These are phyloP conservation scores for Scatophagus argus DNA, from an alignment of 2,113 vertebrate genomes.

Conservation along the genomic window DNA sequence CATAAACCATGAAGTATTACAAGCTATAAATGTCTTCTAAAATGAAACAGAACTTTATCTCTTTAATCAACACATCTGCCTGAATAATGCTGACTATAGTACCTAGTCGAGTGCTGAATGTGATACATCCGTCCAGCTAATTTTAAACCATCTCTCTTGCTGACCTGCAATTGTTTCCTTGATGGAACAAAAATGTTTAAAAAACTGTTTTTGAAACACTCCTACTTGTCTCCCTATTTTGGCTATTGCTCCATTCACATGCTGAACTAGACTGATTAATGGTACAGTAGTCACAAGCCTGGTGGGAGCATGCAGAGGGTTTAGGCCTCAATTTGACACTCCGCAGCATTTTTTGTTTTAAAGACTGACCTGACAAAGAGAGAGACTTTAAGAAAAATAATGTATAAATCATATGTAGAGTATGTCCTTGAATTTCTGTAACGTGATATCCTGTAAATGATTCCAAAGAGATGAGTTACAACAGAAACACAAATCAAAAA, in stretches of 20 bases:
- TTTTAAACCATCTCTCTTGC: slow-evolving; percentile 15
- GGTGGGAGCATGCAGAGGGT: background rate
- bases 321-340: background rate
- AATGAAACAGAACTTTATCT: background rate
- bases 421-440: background rate
- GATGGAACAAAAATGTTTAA: background rate
- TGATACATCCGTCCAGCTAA: slow-evolving; percentile 22
- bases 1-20: background rate
- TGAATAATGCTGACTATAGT: slow-evolving; percentile 29
- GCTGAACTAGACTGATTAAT: slow-evolving; percentile 24
- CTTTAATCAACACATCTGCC: slow-evolving; percentile 12
- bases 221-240: slow-evolving; percentile 9
- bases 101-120: slow-evolving; percentile 16
- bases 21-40: slow-evolving; percentile 1
- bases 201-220: slow-evolving; percentile 17
- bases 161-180: slow-evolving; percentile 38
- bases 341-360: background rate
- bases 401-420: background rate
- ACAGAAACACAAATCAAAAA: background rate
- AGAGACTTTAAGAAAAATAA: background rate
- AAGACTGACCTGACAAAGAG: background rate
- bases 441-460: background rate
- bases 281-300: slow-evolving; percentile 37
- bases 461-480: background rate
- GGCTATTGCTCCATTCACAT: slow-evolving; percentile 2